Percentiles rank a stretch among this genome's conserved stretches.
Evolutionary conservation across 2,888 invertebrate genomes (phyloP).

Genomic region (Lasiommata megera): DNA sequence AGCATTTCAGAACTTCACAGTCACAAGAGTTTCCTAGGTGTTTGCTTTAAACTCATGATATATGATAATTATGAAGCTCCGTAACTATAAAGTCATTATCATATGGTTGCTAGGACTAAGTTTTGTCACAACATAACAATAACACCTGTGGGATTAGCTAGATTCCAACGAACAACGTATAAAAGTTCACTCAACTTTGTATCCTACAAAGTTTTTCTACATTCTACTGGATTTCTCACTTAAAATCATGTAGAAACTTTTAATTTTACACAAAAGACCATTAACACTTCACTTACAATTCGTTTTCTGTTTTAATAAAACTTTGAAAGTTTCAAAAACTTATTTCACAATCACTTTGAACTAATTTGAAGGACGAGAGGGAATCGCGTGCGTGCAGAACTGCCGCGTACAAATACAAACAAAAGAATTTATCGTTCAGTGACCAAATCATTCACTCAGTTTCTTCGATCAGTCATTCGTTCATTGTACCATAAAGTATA

Average conservation of each 20-base stretch:
- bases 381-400: constrained; percentile 39
- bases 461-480: constrained; percentile 11
- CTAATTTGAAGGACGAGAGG: constrained; percentile 53
- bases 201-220: constrained; percentile 39
- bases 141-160: constrained; percentile 71
- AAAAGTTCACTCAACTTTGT: constrained; percentile 75
- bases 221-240: constrained; percentile 9
- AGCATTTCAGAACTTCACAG: constrained; percentile 28
- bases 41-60: constrained; percentile 4
- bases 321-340: constrained; percentile 62
- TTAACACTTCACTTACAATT: constrained; percentile 3
- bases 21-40: constrained; percentile 22
- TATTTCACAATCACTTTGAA: constrained; percentile 54
- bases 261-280: neutral
- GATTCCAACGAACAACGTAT: constrained; percentile 49
- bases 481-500: constrained; percentile 1
- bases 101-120: constrained; percentile 70
- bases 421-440: constrained; percentile 12
- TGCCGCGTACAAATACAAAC: constrained; percentile 32
- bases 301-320: constrained; percentile 32
- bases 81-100: constrained; percentile 37
- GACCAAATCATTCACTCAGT: neutral
- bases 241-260: constrained; percentile 4
- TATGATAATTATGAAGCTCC: constrained; percentile 27
- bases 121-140: constrained; percentile 65